Conservation (phyloP, 2,797 vertebrate genomes). For the Masticophis lateralis region DNA sequence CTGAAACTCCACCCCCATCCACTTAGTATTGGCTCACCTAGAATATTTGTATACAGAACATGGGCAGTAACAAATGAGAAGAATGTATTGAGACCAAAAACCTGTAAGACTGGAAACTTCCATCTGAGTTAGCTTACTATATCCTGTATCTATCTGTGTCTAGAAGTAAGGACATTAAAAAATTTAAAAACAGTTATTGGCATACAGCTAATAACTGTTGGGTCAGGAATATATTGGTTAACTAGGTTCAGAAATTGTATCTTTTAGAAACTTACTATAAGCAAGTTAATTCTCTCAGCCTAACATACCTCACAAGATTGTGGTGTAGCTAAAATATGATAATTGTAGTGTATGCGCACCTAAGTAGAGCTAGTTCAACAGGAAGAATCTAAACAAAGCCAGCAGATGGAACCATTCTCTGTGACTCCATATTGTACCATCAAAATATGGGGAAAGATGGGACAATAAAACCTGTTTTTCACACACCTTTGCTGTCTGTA, state of each 20-base stretch:
- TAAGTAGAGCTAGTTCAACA: neutral
- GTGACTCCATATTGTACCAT: neutral
- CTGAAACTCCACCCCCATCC: conserved; percentile 54
- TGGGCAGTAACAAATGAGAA: conserved; percentile 25
- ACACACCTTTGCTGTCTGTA: neutral
- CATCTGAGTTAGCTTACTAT: neutral
- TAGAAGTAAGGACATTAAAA: neutral
- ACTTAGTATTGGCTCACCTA: conserved; percentile 48
- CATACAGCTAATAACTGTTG: neutral
- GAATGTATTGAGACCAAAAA: conserved; percentile 2
- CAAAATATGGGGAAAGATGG: neutral
- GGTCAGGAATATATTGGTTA: neutral
- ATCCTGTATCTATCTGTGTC: neutral
- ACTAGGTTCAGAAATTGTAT: neutral
- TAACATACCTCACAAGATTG: neutral
- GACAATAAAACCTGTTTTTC: neutral
- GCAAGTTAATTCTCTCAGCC: neutral
- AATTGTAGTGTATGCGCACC: neutral
- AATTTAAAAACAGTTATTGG: neutral
- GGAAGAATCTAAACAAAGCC: neutral
- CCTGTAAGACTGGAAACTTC: neutral
- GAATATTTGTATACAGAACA: conserved; percentile 44
- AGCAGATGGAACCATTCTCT: neutral
- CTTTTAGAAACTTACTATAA: neutral
- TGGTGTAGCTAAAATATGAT: neutral